phyloP scores from a whole-genome alignment of 2,113 vertebrate genomes.

The Rhea americana region DNA sequence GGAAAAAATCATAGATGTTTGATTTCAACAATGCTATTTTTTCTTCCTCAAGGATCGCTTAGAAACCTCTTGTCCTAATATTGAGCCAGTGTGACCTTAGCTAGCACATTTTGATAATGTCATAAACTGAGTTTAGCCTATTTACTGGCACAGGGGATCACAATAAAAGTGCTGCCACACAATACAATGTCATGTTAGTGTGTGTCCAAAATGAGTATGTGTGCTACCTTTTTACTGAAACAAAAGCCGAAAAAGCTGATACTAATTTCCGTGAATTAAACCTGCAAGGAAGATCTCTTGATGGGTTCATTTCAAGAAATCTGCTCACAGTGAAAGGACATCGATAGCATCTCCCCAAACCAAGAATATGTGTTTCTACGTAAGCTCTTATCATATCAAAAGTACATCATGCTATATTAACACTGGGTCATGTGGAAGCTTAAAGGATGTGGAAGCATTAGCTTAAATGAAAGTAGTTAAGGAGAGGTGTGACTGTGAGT shows the following conservation, averaged over 20 bases:
- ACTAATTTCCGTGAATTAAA: neutral
- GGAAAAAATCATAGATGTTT: neutral
- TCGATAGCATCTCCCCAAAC: neutral
- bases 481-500: neutral
- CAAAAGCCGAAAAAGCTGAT: neutral
- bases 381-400: neutral
- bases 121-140: neutral
- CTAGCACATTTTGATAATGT: neutral
- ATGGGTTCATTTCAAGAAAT: neutral
- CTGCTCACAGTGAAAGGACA: neutral
- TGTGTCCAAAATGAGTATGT: neutral
- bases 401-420: neutral
- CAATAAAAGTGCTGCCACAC: neutral
- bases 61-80: neutral
- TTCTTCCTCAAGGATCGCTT: neutral
- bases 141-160: neutral
- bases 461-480: neutral
- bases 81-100: accelerated
- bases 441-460: neutral
- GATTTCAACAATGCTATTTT: neutral
- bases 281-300: neutral
- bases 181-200: neutral
- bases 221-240: neutral
- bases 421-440: neutral
- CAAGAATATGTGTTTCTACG: neutral